Evolutionary conservation across 2,113 vertebrate genomes (phyloP).

Genomic region (Amia ocellicauda): DNA sequence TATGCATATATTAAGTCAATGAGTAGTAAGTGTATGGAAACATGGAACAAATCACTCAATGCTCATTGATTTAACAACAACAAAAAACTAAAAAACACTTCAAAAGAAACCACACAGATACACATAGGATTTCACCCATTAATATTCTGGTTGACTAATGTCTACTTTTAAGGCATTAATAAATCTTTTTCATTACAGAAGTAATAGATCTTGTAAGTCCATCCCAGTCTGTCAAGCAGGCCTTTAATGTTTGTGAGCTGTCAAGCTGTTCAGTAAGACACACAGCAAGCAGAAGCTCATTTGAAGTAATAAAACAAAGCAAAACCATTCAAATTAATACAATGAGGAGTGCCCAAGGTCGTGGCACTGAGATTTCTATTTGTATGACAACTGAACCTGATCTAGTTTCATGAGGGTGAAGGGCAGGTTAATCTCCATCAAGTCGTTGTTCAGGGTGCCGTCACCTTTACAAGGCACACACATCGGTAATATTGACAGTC

Average conservation of each 20-base stretch:
- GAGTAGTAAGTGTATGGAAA: too few relatives aligned
- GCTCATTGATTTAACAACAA: background rate
- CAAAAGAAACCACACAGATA: conserved; percentile 14
- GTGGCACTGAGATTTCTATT: background rate
- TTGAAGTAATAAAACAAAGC: conserved; percentile 24
- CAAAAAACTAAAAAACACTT: conserved; percentile 29
- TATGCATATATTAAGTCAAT: too few relatives aligned
- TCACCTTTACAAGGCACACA: too few relatives aligned
- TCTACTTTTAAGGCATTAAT: conserved; percentile 39
- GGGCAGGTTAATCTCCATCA: too few relatives aligned
- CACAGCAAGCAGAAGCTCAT: conserved; percentile 3
- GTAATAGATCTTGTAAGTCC: conserved; percentile 24
- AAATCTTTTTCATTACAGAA: conserved; percentile 40
- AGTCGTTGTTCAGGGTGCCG: too few relatives aligned
- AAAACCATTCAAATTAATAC: background rate
- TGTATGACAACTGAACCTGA: too few relatives aligned
- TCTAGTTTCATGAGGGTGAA: too few relatives aligned
- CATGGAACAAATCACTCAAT: too few relatives aligned
- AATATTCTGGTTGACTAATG: conserved; percentile 32
- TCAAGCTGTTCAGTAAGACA: conserved; percentile 15
- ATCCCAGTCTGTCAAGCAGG: conserved; percentile 26
- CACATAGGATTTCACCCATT: conserved; percentile 6
- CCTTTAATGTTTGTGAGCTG: conserved; percentile 36
- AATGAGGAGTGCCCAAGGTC: conserved; percentile 10
- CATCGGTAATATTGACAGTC: too few relatives aligned